Conservation (phyloP, 2,113 vertebrate species). For the Rhineura floridana region DNA sequence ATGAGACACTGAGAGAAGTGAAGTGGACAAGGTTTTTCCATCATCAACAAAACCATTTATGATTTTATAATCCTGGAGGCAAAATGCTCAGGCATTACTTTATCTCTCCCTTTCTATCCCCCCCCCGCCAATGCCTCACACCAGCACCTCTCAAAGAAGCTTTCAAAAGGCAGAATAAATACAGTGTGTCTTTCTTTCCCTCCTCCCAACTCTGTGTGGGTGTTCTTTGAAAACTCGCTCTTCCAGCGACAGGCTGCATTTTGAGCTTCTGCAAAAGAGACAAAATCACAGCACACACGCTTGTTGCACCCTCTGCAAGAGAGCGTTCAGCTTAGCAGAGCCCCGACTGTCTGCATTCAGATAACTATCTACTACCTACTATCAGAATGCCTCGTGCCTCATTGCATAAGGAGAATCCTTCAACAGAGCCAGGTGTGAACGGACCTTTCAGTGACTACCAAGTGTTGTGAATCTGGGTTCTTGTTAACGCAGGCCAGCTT, state of each 20-base stretch:
- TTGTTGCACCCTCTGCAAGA: background rate
- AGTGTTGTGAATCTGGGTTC: background rate
- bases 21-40: too few relatives aligned
- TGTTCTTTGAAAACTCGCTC: conserved; percentile 27
- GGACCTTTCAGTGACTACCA: background rate
- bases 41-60: background rate
- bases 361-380: background rate
- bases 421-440: background rate
- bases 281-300: background rate
- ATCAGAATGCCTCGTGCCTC: background rate
- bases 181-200: background rate
- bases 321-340: background rate
- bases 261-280: background rate
- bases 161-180: conserved; percentile 15
- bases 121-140: background rate
- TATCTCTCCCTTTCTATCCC: background rate
- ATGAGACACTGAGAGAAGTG: too few relatives aligned
- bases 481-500: background rate
- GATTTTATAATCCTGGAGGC: conserved; percentile 17
- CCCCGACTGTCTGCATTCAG: too few relatives aligned
- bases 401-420: too few relatives aligned
- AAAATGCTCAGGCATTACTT: background rate
- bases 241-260: conserved; percentile 4
- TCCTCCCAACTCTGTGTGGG: background rate
- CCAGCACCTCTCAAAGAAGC: background rate